phyloP scores from a whole-genome alignment of 1,140 invertebrate species.

The Lasaia peninsularis region DNA sequence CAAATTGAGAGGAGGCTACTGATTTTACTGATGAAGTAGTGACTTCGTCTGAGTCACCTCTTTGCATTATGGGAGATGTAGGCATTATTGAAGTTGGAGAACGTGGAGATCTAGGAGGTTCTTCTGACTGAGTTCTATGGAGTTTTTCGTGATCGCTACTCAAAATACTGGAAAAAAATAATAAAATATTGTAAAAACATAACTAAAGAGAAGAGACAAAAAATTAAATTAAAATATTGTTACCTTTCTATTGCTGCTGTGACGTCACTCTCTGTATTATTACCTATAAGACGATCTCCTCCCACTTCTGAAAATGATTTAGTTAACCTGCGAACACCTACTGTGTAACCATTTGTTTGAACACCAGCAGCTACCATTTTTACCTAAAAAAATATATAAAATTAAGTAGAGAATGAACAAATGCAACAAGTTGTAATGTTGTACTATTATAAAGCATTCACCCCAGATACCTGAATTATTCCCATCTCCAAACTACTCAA shows the following conservation, averaged over 20 bases:
- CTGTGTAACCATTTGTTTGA: slow-evolving; percentile 88
- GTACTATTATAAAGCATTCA: too few species aligned
- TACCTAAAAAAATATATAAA: slow-evolving; percentile 73
- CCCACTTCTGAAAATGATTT: slow-evolving; percentile 91
- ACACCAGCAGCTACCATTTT: slow-evolving; percentile 93
- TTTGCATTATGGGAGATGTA: slow-evolving; percentile 50
- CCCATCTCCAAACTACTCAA: too few species aligned
- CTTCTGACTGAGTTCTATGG: slow-evolving; percentile 89
- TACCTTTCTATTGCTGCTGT: slow-evolving; percentile 58
- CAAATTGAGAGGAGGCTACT: slow-evolving; percentile 59
- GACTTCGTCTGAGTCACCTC: slow-evolving; percentile 66
- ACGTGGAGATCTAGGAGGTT: slow-evolving; percentile 85
- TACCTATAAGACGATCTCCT: slow-evolving; percentile 64
- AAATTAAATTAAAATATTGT: background rate
- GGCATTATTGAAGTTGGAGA: slow-evolving; percentile 61
- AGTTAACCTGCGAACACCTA: slow-evolving; percentile 82
- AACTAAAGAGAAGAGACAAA: background rate
- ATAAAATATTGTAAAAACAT: background rate
- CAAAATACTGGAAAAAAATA: slow-evolving; percentile 52
- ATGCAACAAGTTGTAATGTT: too few species aligned
- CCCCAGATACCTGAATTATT: too few species aligned
- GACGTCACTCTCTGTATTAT: slow-evolving; percentile 50
- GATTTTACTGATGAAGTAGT: slow-evolving; percentile 67
- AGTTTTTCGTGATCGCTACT: slow-evolving; percentile 84
- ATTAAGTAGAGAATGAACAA: too few species aligned